Conservation (phyloP, 2,113 vertebrate genomes). For the Pteronura brasiliensis region DNA sequence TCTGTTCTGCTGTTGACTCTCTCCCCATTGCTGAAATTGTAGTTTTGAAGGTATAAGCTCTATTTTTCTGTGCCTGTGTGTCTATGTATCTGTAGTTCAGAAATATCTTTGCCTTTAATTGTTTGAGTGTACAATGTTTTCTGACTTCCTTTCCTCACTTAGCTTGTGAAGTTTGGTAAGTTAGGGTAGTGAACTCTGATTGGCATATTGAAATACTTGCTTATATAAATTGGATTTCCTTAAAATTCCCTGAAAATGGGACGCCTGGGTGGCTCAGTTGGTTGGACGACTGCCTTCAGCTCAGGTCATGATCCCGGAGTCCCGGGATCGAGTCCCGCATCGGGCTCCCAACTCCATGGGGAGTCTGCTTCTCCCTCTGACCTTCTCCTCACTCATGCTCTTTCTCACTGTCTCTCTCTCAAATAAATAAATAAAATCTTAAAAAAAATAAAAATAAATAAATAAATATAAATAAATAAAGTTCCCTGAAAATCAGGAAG, state of each 20-base stretch:
- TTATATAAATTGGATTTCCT: slow-evolving; percentile 11
- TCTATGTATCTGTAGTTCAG: neutral
- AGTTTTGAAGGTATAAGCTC: neutral
- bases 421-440: too few relatives aligned
- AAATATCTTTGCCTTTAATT: neutral
- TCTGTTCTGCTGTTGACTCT: neutral
- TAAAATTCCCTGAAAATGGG: neutral
- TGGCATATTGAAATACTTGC: neutral
- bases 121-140: neutral
- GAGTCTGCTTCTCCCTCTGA: too few relatives aligned
- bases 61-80: neutral
- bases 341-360: too few relatives aligned
- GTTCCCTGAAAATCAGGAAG: neutral
- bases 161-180: slow-evolving; percentile 23
- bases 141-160: neutral
- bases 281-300: too few relatives aligned
- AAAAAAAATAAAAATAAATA: too few relatives aligned
- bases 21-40: neutral
- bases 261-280: too few relatives aligned
- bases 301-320: too few relatives aligned
- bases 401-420: too few relatives aligned
- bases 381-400: too few relatives aligned
- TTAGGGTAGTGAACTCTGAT: neutral
- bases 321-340: too few relatives aligned
- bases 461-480: too few relatives aligned